These are phyloP conservation scores for Osmerus eperlanus DNA, from an alignment of 2,113 vertebrate genomes.

Conservation along the genomic window DNA sequence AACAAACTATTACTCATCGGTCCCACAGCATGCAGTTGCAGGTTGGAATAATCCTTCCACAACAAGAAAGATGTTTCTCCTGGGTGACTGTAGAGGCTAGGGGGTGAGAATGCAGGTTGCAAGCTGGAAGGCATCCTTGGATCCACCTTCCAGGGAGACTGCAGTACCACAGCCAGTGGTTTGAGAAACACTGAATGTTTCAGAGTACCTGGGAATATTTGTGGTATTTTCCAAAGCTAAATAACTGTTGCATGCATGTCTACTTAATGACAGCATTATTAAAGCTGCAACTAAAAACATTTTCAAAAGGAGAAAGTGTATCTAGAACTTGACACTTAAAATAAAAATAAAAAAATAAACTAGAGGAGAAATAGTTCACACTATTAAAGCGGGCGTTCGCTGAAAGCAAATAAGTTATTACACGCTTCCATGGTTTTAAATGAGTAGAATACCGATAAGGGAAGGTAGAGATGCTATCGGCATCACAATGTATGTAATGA, in stretches of 20 bases:
- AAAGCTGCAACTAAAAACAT: too few species aligned
- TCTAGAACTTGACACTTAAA: not conserved
- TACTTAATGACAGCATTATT: too few species aligned
- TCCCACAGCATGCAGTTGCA: constrained; percentile 27
- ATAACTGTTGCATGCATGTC: too few species aligned
- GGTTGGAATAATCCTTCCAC: constrained; percentile 35
- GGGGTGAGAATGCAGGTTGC: constrained; percentile 4
- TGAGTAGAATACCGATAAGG: not conserved
- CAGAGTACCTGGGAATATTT: too few species aligned
- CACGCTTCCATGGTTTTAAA: constrained; percentile 9
- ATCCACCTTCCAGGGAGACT: constrained; percentile 16
- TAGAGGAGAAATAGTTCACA: not conserved
- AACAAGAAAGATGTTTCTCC: constrained; percentile 45
- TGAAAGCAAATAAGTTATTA: constrained; percentile 11
- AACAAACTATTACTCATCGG: constrained; percentile 58
- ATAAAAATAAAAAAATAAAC: not conserved
- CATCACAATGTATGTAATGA: constrained; percentile 18
- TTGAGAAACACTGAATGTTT: constrained; percentile 2
- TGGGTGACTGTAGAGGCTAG: constrained; percentile 38
- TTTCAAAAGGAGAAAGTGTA: not conserved
- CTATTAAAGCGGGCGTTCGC: not conserved
- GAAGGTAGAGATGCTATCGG: not conserved
- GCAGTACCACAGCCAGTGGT: constrained; percentile 20
- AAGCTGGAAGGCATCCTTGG: not conserved
- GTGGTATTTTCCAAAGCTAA: too few species aligned